Base-by-base conservation (phyloP, 1,140 invertebrate genomes). In the Zaprionus taronus region DNA sequence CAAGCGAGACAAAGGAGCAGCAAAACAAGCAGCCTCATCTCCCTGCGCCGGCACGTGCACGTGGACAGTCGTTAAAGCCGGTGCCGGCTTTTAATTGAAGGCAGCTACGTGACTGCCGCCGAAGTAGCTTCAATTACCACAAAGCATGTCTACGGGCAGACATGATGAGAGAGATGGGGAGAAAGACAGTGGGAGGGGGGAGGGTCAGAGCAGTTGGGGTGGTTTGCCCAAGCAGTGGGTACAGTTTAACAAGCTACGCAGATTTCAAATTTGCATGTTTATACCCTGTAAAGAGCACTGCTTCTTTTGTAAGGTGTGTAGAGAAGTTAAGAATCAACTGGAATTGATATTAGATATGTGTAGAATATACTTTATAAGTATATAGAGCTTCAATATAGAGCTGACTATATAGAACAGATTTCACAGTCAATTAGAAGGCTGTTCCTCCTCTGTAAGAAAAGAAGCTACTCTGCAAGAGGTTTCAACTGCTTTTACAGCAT, bases 101-200 rank as follows among this genome's bases (percentile, higher is more conserved):
- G 58, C 81, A 79, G 62, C 60, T 89, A 89, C 84, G 84, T 89
- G 84, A 84, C 84, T 89, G 79, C 81, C 78, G 78, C 73, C 81
- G 61, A 74, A 83, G 81, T 61, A 89, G 84, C 84, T 89, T 89
- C 84, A 89, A 89, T 89, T 89, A 89, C 84, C 84, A 70, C 84
- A 81, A 90, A 89, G 84, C 84, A 90, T 84, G 84, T 77, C 83
- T 81, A 72, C 68, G 24, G 26, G 51, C 26, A 9, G 41, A 34
- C 47, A 12, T 24, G 47, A 24, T 9, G 24, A 61, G 38, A 69
- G 38, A n/a, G 15, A 17, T 0, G 6, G 41, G 15, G 3, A 17
- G 41, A 7, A 3, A 47, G 41, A n/a, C 3, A 4, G 3, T 7
- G 41, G 20, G 17, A 17, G 36, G 17, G 24, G 36, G 2, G n/a